phyloP scores from a whole-genome alignment of 1,140 invertebrate species.

The Scylla paramamosain region DNA sequence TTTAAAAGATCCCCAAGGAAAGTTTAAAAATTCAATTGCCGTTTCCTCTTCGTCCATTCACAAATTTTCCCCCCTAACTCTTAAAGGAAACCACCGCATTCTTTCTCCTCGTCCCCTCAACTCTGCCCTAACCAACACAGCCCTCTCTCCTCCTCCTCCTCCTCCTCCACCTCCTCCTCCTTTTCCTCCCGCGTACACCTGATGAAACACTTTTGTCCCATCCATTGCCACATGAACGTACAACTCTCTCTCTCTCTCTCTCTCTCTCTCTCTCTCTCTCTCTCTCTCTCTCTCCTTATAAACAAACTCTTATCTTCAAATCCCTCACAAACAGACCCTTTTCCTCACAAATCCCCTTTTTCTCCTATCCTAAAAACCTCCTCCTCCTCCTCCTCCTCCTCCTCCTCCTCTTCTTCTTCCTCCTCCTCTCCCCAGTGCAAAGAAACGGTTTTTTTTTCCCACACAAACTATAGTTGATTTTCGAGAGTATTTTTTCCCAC shows the following conservation, averaged over 20 bases:
- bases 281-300: conserved; percentile 22
- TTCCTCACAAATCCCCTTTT: neutral
- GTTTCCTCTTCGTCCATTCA: no score
- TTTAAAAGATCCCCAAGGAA: no score
- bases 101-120: neutral
- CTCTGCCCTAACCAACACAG: neutral
- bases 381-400: neutral
- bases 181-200: neutral
- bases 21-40: no score
- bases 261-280: neutral
- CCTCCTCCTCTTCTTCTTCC: neutral
- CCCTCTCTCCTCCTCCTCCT: neutral
- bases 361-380: neutral
- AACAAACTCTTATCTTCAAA: neutral
- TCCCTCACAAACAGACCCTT: conserved; percentile 11
- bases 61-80: neutral
- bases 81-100: neutral
- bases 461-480: neutral
- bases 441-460: neutral
- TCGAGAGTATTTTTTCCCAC: no score
- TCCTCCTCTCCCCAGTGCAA: neutral
- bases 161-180: neutral
- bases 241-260: no score
- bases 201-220: no score
- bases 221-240: no score